phyloP scores from a whole-genome alignment of 2,113 vertebrate species.

The Eubucco bourcierii region DNA sequence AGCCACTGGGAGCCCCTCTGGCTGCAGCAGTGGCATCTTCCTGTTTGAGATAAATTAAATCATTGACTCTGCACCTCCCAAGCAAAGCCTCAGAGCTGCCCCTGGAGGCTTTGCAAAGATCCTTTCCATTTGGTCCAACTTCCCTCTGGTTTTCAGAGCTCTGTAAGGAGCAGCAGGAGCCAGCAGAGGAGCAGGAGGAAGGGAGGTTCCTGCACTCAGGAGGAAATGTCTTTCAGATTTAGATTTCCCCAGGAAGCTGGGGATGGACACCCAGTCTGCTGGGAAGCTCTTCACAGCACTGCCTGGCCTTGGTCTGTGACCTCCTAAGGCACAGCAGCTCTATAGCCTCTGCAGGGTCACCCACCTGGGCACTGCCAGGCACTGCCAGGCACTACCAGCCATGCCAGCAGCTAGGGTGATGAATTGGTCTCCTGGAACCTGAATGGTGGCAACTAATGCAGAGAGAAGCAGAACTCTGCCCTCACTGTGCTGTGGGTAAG shows the following conservation, averaged over 20 bases:
- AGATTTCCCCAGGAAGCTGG: neutral
- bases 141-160: neutral
- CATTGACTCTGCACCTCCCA: neutral
- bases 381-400: too few relatives aligned
- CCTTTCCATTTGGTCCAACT: neutral
- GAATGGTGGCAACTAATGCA: accelerated
- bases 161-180: neutral
- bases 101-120: neutral
- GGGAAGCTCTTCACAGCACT: accelerated
- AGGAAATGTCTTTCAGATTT: neutral
- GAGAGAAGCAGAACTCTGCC: neutral
- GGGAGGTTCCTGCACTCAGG: neutral
- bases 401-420: neutral
- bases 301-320: neutral
- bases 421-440: neutral
- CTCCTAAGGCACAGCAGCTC: neutral
- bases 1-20: neutral
- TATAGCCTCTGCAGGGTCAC: neutral
- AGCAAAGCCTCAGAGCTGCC: too few relatives aligned
- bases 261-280: neutral
- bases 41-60: neutral
- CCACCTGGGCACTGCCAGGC: too few relatives aligned
- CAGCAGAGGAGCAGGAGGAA: neutral
- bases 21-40: neutral
- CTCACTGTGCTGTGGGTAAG: neutral